Base-by-base conservation (phyloP, 2,888 invertebrate genomes). In the Drosophila helvetica region DNA sequence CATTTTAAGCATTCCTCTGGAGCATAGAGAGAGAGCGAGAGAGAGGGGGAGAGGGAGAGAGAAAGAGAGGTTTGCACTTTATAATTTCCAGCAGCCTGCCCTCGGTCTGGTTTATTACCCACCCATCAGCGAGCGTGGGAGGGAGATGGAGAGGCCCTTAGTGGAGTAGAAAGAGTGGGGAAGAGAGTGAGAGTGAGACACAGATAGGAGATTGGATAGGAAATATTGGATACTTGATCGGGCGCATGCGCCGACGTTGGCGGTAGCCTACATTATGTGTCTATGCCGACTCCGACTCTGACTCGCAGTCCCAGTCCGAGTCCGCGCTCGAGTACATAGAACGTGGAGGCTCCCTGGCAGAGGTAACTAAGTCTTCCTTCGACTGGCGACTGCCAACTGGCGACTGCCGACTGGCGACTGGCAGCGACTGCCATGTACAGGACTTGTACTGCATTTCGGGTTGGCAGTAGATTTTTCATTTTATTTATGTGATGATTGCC, bases 391-490 rank as follows among this genome's bases (percentile, higher is more conserved):
- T 52, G 50, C 22, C 46, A 56, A 71, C 82, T 69, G 61, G 55
- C 10, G 54, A 62, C 72, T 75, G 59, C 47, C 59, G 50, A 62
- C 47, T 55, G 61, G 55, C 10, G 54, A 62, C 72, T 75, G 59
- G 63, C 68, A 74, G 57, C 59, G 56, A 62, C 47, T 55, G 59
- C 68, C 68, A 70, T 73, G 64, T 61, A 68, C 69, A 64, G 65
- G 57, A 62, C 71, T 67, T 59, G 55, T 75, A 87, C 87, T 87
- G 85, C 83, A 87, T 88, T 85, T 85, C 79, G 64, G 63, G 78
- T 74, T 75, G 78, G 81, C 78, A 88, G 88, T 88, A 85, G 88
- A 88, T 88, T 88, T 87, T 84, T 88, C 79, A 83, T 85, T 88
- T 85, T 88, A 88, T 88, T 88, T 88, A 88, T 88, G 87, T 84